These are phyloP conservation scores for Philotrypesis tridentata DNA, from an alignment of 1,140 invertebrate species.

Conservation along the genomic window DNA sequence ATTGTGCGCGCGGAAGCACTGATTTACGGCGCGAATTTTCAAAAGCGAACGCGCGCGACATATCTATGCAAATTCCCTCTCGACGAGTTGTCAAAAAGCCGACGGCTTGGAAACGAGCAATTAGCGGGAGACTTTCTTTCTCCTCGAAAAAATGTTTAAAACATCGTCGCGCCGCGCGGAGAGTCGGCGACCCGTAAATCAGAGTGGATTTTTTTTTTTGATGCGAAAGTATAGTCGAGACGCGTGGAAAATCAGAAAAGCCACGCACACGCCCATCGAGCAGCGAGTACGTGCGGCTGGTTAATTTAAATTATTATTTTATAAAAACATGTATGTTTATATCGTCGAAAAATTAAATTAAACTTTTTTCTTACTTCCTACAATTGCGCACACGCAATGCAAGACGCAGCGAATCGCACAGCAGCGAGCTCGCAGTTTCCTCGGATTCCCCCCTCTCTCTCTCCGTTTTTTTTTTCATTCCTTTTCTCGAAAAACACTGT, in stretches of 20 bases:
- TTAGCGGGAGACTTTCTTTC: not conserved
- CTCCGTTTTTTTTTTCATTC: too few species aligned
- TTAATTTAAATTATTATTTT: slow-evolving; percentile 41
- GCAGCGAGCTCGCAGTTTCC: too few species aligned
- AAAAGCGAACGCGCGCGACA: too few species aligned
- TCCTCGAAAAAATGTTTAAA: not conserved
- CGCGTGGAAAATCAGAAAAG: not conserved
- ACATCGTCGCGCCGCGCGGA: not conserved
- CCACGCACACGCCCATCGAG: not conserved
- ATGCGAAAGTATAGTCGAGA: not conserved
- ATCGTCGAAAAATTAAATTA: too few species aligned
- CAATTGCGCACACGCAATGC: too few species aligned
- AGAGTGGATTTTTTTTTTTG: not conserved
- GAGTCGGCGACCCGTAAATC: not conserved
- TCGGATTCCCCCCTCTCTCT: too few species aligned
- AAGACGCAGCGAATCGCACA: too few species aligned
- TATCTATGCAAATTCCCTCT: not conserved
- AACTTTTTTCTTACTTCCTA: too few species aligned
- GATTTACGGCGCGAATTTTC: not conserved
- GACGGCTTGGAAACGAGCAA: not conserved
- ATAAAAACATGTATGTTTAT: slow-evolving; percentile 1
- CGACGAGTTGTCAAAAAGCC: not conserved
- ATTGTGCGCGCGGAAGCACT: too few species aligned
- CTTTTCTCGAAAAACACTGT: not conserved
- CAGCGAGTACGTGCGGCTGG: not conserved